Conservation (phyloP, 2,113 vertebrate species). For the Pteruthius melanotis region DNA sequence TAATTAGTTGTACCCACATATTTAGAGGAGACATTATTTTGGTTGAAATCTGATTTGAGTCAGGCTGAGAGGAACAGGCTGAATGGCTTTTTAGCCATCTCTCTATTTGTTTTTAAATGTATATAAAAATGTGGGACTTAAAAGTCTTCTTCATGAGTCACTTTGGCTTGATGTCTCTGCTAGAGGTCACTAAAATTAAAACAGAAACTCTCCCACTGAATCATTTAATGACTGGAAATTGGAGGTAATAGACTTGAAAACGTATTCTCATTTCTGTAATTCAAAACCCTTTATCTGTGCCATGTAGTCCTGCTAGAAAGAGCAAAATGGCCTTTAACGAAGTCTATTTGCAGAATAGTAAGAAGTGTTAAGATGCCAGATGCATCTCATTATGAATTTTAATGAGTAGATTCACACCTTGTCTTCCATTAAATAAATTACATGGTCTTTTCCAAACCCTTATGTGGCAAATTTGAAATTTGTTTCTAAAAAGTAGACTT, state of each 20-base stretch:
- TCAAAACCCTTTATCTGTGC: slow-evolving; percentile 32
- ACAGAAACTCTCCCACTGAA: slow-evolving; percentile 39
- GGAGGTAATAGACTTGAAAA: slow-evolving; percentile 52
- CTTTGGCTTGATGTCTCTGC: slow-evolving; percentile 15
- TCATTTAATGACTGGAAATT: slow-evolving; percentile 60
- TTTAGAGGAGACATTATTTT: not conserved
- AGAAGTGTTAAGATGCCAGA: slow-evolving; percentile 38
- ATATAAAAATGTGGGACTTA: not conserved
- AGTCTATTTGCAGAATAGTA: slow-evolving; percentile 44
- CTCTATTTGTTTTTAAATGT: not conserved
- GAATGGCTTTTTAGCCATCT: not conserved
- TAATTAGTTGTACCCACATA: not conserved
- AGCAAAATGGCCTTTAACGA: slow-evolving; percentile 40
- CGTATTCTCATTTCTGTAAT: slow-evolving; percentile 16
- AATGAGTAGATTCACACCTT: slow-evolving; percentile 29
- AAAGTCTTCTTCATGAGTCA: not conserved
- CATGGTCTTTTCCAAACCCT: slow-evolving; percentile 29
- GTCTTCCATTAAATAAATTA: slow-evolving; percentile 40
- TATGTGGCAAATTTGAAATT: not conserved
- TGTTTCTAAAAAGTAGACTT: not conserved
- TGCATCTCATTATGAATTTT: slow-evolving; percentile 45
- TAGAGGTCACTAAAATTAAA: slow-evolving; percentile 55
- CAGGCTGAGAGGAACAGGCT: not conserved
- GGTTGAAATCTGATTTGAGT: not conserved
- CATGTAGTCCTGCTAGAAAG: slow-evolving; percentile 42